phyloP scores from a whole-genome alignment of 2,888 invertebrate species.

The Sthenelais limicola region DNA sequence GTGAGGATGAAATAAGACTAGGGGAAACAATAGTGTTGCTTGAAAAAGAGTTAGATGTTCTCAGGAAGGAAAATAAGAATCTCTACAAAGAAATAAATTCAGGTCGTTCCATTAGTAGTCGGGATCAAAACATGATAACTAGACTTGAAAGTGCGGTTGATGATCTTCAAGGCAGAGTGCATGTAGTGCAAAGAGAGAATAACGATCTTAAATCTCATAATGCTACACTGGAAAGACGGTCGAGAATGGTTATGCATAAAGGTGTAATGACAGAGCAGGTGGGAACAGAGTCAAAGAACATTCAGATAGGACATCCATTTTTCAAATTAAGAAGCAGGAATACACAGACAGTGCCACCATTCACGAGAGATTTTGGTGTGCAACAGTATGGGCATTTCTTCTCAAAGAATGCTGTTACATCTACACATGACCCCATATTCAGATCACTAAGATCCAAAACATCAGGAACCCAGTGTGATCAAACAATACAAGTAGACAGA shows the following conservation, averaged over 20 bases:
- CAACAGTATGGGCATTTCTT: slow-evolving; percentile 14
- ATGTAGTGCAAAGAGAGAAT: slow-evolving; percentile 1
- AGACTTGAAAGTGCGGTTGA: slow-evolving; percentile 17
- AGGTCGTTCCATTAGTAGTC: not conserved
- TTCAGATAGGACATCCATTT: not conserved
- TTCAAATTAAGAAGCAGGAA: not conserved
- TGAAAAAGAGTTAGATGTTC: slow-evolving; percentile 13
- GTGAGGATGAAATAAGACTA: slow-evolving; percentile 10
- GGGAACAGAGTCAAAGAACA: not conserved
- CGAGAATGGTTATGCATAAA: slow-evolving; percentile 7
- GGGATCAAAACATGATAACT: slow-evolving; percentile 12
- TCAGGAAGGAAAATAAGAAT: slow-evolving; percentile 20
- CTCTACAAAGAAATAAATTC: slow-evolving; percentile 21
- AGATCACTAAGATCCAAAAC: not conserved
- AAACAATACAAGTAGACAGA: slow-evolving; percentile 6
- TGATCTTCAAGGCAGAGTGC: slow-evolving; percentile 1
- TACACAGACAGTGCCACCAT: not conserved
- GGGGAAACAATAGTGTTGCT: not conserved
- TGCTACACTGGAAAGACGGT: slow-evolving; percentile 2
- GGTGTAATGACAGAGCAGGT: not conserved
- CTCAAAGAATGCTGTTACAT: slow-evolving; percentile 6
- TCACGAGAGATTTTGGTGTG: not conserved
- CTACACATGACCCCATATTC: slow-evolving; percentile 14
- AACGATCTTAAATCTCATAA: slow-evolving; percentile 1
- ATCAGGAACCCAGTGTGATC: slow-evolving; percentile 6